A percentile compares a stretch with the other conserved stretches of the same genome.
Conservation (phyloP, 2,113 vertebrate species). For the Procavia capensis region DNA sequence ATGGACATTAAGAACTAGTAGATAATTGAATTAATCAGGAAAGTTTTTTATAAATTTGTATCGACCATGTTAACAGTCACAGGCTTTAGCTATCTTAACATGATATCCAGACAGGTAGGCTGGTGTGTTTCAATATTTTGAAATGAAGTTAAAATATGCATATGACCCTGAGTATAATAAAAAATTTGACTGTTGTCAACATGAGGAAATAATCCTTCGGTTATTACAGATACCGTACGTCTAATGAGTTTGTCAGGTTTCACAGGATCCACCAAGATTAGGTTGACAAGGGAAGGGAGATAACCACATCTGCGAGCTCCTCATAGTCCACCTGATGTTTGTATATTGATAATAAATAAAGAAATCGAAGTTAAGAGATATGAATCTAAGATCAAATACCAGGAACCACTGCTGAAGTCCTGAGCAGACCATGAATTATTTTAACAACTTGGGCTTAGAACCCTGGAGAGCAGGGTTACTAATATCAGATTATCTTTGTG, state of each 20-base stretch:
- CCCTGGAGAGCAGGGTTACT: conserved; percentile 44
- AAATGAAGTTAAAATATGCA: background rate
- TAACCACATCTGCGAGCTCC: background rate
- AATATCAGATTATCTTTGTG: conserved; percentile 62
- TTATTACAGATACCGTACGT: background rate
- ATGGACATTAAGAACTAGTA: background rate
- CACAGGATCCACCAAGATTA: background rate
- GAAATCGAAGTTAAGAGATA: background rate
- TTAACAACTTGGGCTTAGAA: conserved; percentile 51
- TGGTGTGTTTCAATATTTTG: background rate
- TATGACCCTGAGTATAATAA: background rate
- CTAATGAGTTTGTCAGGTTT: background rate
- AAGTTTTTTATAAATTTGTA: background rate
- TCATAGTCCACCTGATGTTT: background rate
- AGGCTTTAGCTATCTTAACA: background rate
- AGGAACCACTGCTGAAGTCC: conserved; percentile 32
- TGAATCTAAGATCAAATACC: conserved; percentile 3
- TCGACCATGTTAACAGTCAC: background rate
- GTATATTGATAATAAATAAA: background rate
- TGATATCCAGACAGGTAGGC: background rate
- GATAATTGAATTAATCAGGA: background rate
- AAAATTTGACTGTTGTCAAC: background rate
- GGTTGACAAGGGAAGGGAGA: background rate
- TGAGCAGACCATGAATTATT: conserved; percentile 27
- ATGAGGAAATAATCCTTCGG: background rate